Evolutionary conservation across 2,797 vertebrate species (phyloP).

Genomic region (Agapornis canus): DNA sequence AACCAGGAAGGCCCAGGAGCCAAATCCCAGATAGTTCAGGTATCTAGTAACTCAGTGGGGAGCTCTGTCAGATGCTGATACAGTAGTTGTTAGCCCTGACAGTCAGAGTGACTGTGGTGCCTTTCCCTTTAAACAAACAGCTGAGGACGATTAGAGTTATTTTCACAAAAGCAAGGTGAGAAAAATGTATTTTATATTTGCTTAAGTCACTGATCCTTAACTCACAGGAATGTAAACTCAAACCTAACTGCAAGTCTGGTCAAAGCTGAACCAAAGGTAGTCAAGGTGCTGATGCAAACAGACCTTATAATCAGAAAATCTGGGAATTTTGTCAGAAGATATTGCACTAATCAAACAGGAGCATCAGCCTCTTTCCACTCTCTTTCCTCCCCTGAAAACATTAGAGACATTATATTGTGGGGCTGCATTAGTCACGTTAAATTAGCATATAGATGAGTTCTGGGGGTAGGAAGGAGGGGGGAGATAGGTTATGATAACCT

Average conservation of each 20-base stretch:
- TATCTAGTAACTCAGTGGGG: neutral
- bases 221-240: neutral
- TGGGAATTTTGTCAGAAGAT: conserved; percentile 26
- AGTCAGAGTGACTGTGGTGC: neutral
- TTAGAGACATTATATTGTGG: conserved; percentile 78
- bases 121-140: neutral
- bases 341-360: neutral
- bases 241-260: neutral
- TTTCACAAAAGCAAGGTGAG: neutral
- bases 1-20: neutral
- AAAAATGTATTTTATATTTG: neutral
- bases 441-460: conserved; percentile 87
- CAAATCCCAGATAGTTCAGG: conserved; percentile 10
- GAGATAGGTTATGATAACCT: conserved; percentile 74
- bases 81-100: neutral
- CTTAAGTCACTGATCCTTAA: neutral
- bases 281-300: neutral
- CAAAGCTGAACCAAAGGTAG: neutral
- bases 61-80: neutral
- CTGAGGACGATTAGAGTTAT: neutral
- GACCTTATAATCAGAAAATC: neutral
- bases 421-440: conserved; percentile 76
- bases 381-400: conserved; percentile 71
- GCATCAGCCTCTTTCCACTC: conserved; percentile 56
- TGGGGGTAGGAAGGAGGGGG: conserved; percentile 73